Percentiles rank a stretch among this genome's conserved stretches.
phyloP scores from a whole-genome alignment of 2,113 vertebrate species.

The Spilogale gracilis region DNA sequence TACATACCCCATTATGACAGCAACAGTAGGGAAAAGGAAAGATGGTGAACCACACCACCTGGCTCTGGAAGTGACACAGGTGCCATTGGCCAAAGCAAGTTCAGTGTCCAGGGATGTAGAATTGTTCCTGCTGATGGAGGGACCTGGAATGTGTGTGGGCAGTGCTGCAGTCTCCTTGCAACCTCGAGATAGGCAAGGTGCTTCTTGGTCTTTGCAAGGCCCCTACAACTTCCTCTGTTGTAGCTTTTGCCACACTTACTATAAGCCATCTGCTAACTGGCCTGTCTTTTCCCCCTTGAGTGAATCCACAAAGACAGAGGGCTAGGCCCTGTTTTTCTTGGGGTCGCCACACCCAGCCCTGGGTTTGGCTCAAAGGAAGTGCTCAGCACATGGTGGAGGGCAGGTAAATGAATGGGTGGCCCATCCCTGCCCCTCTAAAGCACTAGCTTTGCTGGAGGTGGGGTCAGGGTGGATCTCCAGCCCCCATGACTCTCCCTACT shows the following conservation, averaged over 20 bases:
- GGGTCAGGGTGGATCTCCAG: neutral
- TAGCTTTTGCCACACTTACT: neutral
- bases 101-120: neutral
- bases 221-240: neutral
- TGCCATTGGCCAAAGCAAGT: neutral
- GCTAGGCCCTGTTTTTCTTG: neutral
- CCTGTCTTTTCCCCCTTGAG: too few species aligned
- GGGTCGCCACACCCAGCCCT: fast-evolving
- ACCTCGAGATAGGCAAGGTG: neutral
- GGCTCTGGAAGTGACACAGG: neutral
- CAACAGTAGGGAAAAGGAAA: neutral
- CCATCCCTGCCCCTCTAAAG: fast-evolving
- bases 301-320: neutral
- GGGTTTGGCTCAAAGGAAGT: neutral
- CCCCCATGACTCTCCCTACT: neutral
- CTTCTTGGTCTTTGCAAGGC: neutral
- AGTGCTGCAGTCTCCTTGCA: neutral
- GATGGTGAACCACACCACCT: fast-evolving
- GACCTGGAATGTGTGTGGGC: neutral
- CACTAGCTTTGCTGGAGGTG: neutral
- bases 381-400: fast-evolving
- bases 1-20: neutral
- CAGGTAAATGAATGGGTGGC: fast-evolving
- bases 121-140: neutral
- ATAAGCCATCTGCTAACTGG: neutral